phyloP scores from a whole-genome alignment of 2,888 invertebrate species.

The Psylliodes chrysocephalus region DNA sequence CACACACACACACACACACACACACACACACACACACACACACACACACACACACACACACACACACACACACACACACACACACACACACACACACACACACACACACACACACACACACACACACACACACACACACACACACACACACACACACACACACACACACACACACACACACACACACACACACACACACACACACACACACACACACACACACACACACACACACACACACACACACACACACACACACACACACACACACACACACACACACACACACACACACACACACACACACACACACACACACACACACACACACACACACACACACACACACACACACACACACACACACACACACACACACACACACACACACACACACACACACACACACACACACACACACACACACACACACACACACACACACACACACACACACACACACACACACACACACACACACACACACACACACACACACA shows the following conservation, averaged over 20 bases:
- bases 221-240: not conserved
- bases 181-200: not conserved
- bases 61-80: not conserved
- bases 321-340: not conserved
- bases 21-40: not conserved
- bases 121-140: not conserved
- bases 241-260: not conserved
- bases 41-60: not conserved
- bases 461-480: not conserved
- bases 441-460: not conserved
- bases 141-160: not conserved
- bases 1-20: not conserved
- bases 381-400: not conserved
- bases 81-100: not conserved
- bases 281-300: not conserved
- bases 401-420: not conserved
- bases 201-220: not conserved
- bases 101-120: not conserved
- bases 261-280: not conserved
- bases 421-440: not conserved
- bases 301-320: not conserved
- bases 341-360: not conserved
- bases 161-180: not conserved
- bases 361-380: not conserved
- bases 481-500: not conserved